Percentiles rank a stretch among this genome's conserved stretches.
These are phyloP conservation scores for Watsonalla binaria DNA, from an alignment of 2,888 invertebrate species.

Conservation along the genomic window DNA sequence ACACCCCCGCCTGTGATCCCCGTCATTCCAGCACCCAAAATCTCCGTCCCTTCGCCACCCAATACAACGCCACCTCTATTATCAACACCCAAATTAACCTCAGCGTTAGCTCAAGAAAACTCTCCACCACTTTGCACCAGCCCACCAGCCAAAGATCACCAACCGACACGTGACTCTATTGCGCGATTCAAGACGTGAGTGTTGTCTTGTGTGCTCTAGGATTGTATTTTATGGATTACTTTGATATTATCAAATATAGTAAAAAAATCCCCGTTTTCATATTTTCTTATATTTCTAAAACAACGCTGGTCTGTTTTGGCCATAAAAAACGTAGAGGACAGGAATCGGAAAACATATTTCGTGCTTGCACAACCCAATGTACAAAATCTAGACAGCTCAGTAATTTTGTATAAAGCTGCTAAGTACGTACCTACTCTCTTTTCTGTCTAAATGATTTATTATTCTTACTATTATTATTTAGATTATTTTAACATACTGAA, in stretches of 20 bases:
- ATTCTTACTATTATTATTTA: background rate
- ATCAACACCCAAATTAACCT: conserved; percentile 26
- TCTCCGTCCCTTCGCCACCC: conserved; percentile 24
- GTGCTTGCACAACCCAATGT: background rate
- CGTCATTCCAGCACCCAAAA: conserved; percentile 17
- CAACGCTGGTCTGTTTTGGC: background rate
- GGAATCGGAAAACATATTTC: background rate
- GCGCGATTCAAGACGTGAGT: conserved; percentile 73
- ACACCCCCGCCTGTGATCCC: conserved; percentile 51
- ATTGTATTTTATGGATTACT: conserved; percentile 6
- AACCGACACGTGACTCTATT: conserved; percentile 61
- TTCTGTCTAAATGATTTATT: background rate
- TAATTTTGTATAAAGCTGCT: background rate
- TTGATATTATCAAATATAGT: conserved; percentile 8
- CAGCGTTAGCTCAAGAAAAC: conserved; percentile 35
- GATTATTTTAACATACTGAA: background rate
- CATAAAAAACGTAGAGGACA: background rate
- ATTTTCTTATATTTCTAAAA: too few species aligned
- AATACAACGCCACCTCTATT: conserved; percentile 30
- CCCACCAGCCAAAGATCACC: conserved; percentile 57
- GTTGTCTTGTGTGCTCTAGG: conserved; percentile 13
- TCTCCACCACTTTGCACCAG: conserved; percentile 69
- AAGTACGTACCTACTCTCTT: background rate
- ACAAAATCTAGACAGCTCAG: conserved; percentile 5
- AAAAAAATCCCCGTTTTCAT: too few species aligned